phyloP scores from a whole-genome alignment of 2,797 vertebrate genomes.

The Poeciliopsis turneri region DNA sequence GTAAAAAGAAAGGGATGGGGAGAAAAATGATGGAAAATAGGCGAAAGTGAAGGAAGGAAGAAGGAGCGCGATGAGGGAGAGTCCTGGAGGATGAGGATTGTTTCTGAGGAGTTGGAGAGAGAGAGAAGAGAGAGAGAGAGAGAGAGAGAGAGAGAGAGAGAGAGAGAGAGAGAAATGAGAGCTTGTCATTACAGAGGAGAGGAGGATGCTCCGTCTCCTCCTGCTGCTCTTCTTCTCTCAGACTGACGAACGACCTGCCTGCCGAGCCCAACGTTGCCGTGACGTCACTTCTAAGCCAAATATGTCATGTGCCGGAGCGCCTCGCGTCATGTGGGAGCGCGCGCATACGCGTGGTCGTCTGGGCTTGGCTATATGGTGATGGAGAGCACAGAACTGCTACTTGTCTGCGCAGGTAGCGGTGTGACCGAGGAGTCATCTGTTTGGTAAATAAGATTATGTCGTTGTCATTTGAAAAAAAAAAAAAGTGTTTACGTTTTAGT shows the following conservation, averaged over 20 bases:
- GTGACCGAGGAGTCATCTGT: background rate
- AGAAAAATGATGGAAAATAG: slow-evolving; percentile 11
- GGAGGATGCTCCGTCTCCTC: slow-evolving; percentile 64
- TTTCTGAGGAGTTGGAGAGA: slow-evolving; percentile 65
- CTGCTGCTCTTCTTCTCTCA: slow-evolving; percentile 69
- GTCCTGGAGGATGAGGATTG: slow-evolving; percentile 56
- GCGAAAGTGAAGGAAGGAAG: slow-evolving; percentile 53
- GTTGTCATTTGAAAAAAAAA: background rate
- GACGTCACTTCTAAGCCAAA: slow-evolving; percentile 83
- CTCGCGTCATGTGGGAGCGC: slow-evolving; percentile 36
- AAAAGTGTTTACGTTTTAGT: background rate
- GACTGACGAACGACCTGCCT: slow-evolving; percentile 80
- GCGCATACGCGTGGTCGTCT: slow-evolving; percentile 25
- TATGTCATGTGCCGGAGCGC: slow-evolving; percentile 63
- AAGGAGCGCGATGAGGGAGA: slow-evolving; percentile 39
- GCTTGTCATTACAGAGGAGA: slow-evolving; percentile 65
- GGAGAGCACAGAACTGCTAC: background rate
- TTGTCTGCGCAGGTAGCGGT: background rate
- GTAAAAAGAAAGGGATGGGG: slow-evolving; percentile 9
- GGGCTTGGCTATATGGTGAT: slow-evolving; percentile 8
- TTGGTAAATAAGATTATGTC: too few species aligned
- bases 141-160: slow-evolving; percentile 31
- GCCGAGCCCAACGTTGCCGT: slow-evolving; percentile 71
- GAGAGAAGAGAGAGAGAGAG: slow-evolving; percentile 39
- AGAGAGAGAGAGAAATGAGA: slow-evolving; percentile 21